Evolutionary conservation across 2,797 vertebrate genomes (phyloP).

Genomic region (Cirrhinus mrigala): DNA sequence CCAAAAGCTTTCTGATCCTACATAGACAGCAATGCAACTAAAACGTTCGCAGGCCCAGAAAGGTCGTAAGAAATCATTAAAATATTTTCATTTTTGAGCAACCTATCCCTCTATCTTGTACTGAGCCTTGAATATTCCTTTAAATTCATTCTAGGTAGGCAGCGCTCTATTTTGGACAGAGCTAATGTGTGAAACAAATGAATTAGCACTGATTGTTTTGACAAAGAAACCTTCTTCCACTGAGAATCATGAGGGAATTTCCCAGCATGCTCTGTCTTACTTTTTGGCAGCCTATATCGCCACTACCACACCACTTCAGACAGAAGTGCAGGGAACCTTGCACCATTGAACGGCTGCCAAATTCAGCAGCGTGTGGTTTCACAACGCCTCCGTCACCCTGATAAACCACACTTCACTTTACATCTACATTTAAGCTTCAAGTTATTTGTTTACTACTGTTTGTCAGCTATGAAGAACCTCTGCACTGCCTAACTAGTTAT

Average conservation of each 20-base stretch:
- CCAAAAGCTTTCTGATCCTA: too few relatives aligned
- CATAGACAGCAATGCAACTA: too few relatives aligned
- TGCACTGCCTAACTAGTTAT: not conserved
- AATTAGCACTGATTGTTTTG: constrained; percentile 28
- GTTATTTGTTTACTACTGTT: constrained; percentile 3
- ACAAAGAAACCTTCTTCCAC: constrained; percentile 3
- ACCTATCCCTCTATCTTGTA: not conserved
- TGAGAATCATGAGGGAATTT: constrained; percentile 14
- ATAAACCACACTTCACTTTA: constrained; percentile 34
- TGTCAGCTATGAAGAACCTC: not conserved
- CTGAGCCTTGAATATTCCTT: not conserved
- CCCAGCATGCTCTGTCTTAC: constrained; percentile 20
- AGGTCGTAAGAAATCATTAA: too few relatives aligned
- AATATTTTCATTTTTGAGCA: not conserved
- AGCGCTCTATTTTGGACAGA: not conserved
- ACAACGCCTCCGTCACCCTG: constrained; percentile 1
- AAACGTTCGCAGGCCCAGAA: too few relatives aligned
- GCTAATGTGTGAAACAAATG: not conserved
- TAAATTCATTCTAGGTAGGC: not conserved
- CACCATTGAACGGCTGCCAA: constrained; percentile 43
- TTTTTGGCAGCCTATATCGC: constrained; percentile 14
- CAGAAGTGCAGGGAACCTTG: constrained; percentile 53
- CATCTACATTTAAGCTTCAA: constrained; percentile 2
- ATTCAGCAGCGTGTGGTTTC: constrained; percentile 40
- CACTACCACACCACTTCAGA: not conserved